Evolutionary conservation across 2,888 invertebrate genomes (phyloP), one percentile per base, ranked within the genome.

Genomic region (Fragum fragum): DNA sequence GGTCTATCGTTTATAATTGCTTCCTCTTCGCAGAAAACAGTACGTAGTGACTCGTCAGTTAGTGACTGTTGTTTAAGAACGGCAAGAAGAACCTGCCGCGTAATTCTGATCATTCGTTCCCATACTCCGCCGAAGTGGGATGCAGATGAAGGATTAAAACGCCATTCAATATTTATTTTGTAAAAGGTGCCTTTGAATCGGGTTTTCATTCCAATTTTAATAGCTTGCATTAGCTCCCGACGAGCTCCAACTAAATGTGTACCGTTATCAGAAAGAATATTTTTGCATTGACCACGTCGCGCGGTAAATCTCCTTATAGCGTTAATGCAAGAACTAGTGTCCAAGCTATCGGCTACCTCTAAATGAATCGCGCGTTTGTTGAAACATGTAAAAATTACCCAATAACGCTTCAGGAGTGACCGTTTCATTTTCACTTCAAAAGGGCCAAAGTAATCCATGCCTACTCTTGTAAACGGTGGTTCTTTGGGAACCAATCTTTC

Each of bases 391-490:
- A 88, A 2, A 88, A 42, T n/a, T 6, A 76, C 75, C 21, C 86
- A 83, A 66, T 88, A 89, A 7, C 86, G 52, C 57, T 89, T 85
- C 3, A 81, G 61, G 3, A 23, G 14, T 39, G 57, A 72, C n/a
- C 88, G 47, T 26, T 77, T 83, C 7, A 69, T 18, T 61, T 83
- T 85, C 3, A 87, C 73, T 9, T 70, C 61, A n/a, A 84, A 83
- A 0, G 89, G 87, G 32, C 87, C 88, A 73, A 87, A 88, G 42
- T 76, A 85, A n/a, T 87, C 87, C n/a, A 87, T 63, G 29, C 87
- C 85, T 11, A 79, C 76, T 14, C 23, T 29, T 1, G 79, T 71
- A 66, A 85, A 87, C 11, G 81, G 81, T 0, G 83, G 76, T 72
- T 79, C 73, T 52, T 74, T 71, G 5, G 32, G 32, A 3, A 36